phyloP scores from a whole-genome alignment of 2,113 vertebrate species.

The Cariama cristata region DNA sequence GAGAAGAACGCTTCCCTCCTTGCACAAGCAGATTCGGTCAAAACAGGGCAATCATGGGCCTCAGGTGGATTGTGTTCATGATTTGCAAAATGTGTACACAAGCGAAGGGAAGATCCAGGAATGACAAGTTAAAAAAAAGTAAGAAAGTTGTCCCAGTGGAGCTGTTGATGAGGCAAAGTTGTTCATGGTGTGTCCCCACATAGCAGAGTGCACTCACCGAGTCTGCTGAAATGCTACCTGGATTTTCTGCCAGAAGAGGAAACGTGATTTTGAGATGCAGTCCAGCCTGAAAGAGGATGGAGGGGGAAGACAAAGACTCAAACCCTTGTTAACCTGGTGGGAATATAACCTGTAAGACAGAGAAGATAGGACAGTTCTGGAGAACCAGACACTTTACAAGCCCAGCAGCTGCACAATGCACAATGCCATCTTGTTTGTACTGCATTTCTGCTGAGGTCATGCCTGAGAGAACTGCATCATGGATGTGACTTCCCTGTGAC shows the following conservation, averaged over 20 bases:
- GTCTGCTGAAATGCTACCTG: background rate
- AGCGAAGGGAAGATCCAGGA: background rate
- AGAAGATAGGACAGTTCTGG: background rate
- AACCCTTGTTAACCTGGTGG: background rate
- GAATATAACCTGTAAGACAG: background rate
- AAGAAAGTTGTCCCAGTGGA: background rate
- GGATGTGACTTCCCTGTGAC: background rate
- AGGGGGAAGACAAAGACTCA: background rate
- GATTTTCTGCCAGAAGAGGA: background rate
- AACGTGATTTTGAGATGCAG: background rate
- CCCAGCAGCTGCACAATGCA: background rate
- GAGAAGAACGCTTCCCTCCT: background rate
- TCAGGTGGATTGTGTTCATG: too few species aligned
- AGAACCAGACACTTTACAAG: background rate
- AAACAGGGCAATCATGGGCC: background rate
- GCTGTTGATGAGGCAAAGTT: background rate
- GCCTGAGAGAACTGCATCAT: background rate
- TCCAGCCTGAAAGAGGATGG: background rate
- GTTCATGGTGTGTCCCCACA: background rate
- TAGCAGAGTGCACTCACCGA: accelerated
- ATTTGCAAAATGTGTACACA: background rate
- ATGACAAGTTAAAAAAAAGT: background rate
- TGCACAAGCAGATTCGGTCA: background rate
- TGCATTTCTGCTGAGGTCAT: background rate
- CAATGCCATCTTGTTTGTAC: background rate